These are phyloP conservation scores for Hydrolagus affinis DNA, from an alignment of 2,113 vertebrate species.

Conservation along the genomic window DNA sequence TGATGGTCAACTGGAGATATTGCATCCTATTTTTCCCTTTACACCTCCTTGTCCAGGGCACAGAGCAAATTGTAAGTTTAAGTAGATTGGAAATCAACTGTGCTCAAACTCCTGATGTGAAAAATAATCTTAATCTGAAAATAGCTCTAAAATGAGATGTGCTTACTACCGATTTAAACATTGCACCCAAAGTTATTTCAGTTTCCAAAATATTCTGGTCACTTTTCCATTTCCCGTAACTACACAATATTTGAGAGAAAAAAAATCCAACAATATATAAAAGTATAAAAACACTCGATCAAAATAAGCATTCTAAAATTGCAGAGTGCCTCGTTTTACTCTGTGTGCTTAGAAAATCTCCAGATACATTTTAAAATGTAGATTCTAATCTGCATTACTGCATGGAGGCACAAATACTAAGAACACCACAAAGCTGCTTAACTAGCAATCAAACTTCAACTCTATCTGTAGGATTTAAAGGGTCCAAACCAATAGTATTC, in stretches of 20 bases:
- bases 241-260: neutral
- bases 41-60: no score
- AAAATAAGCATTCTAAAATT: neutral
- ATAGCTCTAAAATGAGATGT: neutral
- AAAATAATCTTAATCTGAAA: neutral
- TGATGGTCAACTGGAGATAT: no score
- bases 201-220: neutral
- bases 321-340: neutral
- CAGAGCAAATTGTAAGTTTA: neutral
- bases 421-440: neutral
- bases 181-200: neutral
- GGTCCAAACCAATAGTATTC: neutral
- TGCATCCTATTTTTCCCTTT: no score
- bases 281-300: no score
- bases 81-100: neutral
- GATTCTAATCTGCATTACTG: neutral
- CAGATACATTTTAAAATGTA: neutral
- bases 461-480: neutral
- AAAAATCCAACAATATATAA: neutral
- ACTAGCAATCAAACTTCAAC: neutral
- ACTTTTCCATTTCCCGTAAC: neutral
- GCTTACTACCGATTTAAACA: no score
- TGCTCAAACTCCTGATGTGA: neutral
- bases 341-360: neutral
- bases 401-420: neutral